Conservation (phyloP, 2,113 vertebrate species). For the Centropristis striata region DNA sequence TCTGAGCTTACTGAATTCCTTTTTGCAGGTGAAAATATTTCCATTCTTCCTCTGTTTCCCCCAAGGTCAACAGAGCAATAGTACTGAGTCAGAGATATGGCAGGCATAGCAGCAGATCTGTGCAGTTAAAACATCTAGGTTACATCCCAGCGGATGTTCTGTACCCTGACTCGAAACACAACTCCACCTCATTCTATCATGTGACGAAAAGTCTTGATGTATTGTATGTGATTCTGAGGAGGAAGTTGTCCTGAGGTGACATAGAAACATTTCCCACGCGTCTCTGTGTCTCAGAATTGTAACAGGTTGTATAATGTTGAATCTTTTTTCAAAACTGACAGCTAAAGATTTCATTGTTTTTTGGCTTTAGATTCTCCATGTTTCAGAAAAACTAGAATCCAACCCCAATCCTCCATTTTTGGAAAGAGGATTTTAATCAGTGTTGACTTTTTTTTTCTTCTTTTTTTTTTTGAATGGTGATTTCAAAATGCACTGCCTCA, state of each 20-base stretch:
- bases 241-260: constrained; percentile 34
- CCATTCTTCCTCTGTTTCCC: constrained; percentile 11
- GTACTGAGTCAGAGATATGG: constrained; percentile 43
- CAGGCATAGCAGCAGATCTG: constrained; percentile 36
- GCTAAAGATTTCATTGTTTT: constrained; percentile 17
- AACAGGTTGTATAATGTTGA: constrained; percentile 44
- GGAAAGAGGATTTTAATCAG: not conserved
- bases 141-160: constrained; percentile 67
- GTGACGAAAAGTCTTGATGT: constrained; percentile 56
- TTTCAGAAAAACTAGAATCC: constrained; percentile 7
- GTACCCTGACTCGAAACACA: constrained; percentile 51
- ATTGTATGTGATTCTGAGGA: constrained; percentile 24
- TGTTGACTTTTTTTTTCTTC: no score
- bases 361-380: not conserved
- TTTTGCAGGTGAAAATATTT: constrained; percentile 27
- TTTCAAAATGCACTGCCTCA: not conserved
- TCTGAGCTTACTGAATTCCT: constrained; percentile 8
- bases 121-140: constrained; percentile 74
- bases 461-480: not conserved
- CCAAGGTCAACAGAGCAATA: constrained; percentile 52
- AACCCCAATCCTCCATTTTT: constrained; percentile 6
- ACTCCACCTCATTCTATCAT: constrained; percentile 53
- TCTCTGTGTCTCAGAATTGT: constrained; percentile 23
- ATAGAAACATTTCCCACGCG: constrained; percentile 22
- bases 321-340: constrained; percentile 19